phyloP scores from a whole-genome alignment of 2,888 invertebrate species.

The Synergus umbraculus region DNA sequence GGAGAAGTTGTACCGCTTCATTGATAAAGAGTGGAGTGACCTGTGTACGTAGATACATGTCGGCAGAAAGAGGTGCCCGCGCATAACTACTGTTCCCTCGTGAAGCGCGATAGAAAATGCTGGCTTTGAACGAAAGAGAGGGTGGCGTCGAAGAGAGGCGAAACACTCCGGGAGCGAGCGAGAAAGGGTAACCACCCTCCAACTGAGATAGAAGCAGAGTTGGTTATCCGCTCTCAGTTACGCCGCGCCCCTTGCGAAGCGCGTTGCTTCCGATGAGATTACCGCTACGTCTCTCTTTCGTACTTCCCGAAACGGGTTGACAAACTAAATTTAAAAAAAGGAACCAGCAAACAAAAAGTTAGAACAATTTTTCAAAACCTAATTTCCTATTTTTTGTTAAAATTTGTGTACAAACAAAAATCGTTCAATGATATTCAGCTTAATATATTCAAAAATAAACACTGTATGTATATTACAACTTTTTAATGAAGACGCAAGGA shows the following conservation, averaged over 20 bases:
- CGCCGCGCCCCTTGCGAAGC: conserved; percentile 77
- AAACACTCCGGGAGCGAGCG: conserved; percentile 36
- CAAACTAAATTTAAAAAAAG: background rate
- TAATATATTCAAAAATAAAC: background rate
- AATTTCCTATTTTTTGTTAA: background rate
- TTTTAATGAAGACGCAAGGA: background rate
- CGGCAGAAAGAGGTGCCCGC: conserved; percentile 29
- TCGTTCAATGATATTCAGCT: background rate
- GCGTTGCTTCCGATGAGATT: conserved; percentile 66
- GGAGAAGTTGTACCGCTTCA: conserved; percentile 17
- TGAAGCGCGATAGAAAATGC: conserved; percentile 3
- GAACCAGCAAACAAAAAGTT: background rate
- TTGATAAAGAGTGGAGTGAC: conserved; percentile 24
- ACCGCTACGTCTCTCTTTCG: conserved; percentile 50
- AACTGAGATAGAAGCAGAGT: conserved; percentile 61
- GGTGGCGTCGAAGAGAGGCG: conserved; percentile 11
- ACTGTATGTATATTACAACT: background rate
- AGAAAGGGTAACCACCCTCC: conserved; percentile 48
- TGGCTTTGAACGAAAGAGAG: conserved; percentile 38
- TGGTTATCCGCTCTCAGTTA: conserved; percentile 72
- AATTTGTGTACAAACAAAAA: background rate
- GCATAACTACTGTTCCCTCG: conserved; percentile 30
- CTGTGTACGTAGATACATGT: conserved; percentile 30
- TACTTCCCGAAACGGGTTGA: background rate
- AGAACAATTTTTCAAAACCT: background rate